Conservation (phyloP, 2,888 invertebrate genomes). For the Coecobrya sp. region DNA sequence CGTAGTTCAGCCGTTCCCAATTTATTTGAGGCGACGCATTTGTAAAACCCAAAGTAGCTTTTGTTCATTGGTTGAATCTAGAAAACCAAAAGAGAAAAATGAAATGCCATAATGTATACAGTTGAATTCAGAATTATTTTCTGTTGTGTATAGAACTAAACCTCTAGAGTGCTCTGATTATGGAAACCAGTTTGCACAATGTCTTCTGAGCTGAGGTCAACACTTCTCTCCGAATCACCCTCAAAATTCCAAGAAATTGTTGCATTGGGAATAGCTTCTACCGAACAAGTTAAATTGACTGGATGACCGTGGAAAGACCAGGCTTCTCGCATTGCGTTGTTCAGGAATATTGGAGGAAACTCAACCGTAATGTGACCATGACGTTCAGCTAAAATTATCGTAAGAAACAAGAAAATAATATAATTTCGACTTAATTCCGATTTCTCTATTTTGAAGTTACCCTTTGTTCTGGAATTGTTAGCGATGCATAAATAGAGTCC, state of each 20-base stretch:
- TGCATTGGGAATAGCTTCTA: constrained; percentile 96
- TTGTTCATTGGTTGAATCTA: constrained; percentile 89
- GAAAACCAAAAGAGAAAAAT: not conserved
- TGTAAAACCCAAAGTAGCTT: constrained; percentile 92
- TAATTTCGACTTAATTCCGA: not conserved
- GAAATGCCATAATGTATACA: no score
- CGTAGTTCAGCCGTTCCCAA: constrained; percentile 91
- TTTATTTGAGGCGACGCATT: constrained; percentile 93
- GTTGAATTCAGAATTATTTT: no score
- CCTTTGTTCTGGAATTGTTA: constrained; percentile 89
- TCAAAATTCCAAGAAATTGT: constrained; percentile 94
- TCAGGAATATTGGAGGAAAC: constrained; percentile 94
- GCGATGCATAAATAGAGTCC: constrained; percentile 96
- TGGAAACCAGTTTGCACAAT: constrained; percentile 91
- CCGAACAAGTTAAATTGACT: constrained; percentile 95
- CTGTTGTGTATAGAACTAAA: constrained; percentile 67
- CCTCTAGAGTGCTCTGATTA: constrained; percentile 91
- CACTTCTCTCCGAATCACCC: constrained; percentile 87
- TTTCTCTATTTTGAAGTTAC: constrained; percentile 82
- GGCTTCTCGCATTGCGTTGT: constrained; percentile 90
- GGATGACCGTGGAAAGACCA: constrained; percentile 95
- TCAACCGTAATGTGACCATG: constrained; percentile 95
- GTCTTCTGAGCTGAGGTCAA: constrained; percentile 88
- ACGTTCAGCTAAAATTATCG: constrained; percentile 90
- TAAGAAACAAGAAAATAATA: constrained; percentile 46